phyloP scores from a whole-genome alignment of 2,797 vertebrate genomes.

The Chrysolophus pictus region DNA sequence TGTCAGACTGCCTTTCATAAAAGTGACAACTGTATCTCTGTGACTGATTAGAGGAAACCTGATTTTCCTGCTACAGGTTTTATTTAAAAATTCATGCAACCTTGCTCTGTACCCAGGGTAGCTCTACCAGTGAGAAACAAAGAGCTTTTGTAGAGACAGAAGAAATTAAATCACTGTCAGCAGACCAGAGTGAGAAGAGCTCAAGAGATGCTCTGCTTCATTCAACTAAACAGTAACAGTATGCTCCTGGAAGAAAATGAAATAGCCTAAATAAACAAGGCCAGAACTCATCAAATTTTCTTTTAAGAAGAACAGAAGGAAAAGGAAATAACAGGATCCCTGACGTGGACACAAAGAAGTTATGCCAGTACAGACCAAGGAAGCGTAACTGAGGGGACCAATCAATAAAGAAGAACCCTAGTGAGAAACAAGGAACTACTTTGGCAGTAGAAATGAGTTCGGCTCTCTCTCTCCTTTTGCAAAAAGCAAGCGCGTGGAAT shows the following conservation, averaged over 20 bases:
- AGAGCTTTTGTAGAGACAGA: not conserved
- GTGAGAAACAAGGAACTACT: too few species aligned
- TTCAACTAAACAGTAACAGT: not conserved
- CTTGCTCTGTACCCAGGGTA: not conserved
- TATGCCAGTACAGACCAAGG: too few species aligned
- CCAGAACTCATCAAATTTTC: not conserved
- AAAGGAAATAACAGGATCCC: too few species aligned
- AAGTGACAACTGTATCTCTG: not conserved
- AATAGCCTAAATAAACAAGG: not conserved
- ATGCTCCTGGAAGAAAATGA: not conserved
- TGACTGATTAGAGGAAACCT: not conserved
- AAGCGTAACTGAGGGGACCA: too few species aligned
- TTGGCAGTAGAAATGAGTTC: too few species aligned
- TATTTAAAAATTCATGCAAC: not conserved
- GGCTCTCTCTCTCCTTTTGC: too few species aligned
- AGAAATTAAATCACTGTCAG: not conserved
- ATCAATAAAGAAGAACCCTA: too few species aligned
- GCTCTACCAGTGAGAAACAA: not conserved
- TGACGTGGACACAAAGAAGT: too few species aligned
- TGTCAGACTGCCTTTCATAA: not conserved
- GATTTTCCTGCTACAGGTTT: not conserved
- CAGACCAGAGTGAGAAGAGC: not conserved
- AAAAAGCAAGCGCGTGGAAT: too few species aligned
- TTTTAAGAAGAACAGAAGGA: not conserved
- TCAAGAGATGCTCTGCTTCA: not conserved